Evolutionary conservation across 2,113 vertebrate species (phyloP).

Genomic region (Lethenteron reissneri): DNA sequence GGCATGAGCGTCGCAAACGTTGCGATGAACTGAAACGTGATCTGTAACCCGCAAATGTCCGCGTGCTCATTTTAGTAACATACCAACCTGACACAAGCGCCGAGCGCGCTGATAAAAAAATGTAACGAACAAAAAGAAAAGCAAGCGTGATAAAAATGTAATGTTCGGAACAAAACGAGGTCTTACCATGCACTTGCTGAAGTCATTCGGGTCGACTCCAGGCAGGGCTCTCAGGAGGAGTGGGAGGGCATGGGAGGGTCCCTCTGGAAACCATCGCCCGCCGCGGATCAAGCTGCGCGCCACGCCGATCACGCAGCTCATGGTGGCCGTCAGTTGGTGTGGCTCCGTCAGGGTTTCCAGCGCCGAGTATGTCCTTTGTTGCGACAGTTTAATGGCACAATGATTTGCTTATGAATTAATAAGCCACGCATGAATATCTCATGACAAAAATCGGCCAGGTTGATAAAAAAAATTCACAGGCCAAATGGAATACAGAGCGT

Average conservation of each 20-base stretch:
- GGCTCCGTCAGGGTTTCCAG: conserved; percentile 91
- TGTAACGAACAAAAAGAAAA: background rate
- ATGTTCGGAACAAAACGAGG: background rate
- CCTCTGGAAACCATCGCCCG: conserved; percentile 62
- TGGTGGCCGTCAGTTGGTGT: conserved; percentile 85
- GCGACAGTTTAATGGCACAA: too few relatives aligned
- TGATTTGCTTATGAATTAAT: too few relatives aligned
- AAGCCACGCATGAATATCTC: too few relatives aligned
- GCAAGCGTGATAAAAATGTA: background rate
- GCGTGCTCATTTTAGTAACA: background rate
- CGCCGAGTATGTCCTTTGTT: conserved; percentile 65
- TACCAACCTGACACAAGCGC: background rate
- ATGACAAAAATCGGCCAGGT: too few relatives aligned
- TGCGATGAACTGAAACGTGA: conserved; percentile 98
- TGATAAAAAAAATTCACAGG: too few relatives aligned
- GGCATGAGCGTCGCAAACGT: conserved; percentile 98
- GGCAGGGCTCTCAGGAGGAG: conserved; percentile 88
- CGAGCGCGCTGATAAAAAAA: background rate
- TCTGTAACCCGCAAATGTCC: conserved; percentile 23
- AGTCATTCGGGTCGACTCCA: conserved; percentile 94
- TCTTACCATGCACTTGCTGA: conserved; percentile 96
- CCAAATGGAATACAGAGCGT: too few relatives aligned
- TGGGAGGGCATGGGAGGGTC: conserved; percentile 85
- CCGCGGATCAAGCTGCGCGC: conserved; percentile 77
- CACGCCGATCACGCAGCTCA: conserved; percentile 93